Base-by-base conservation (phyloP, 1,140 invertebrate species). In the Panagrolaimus sp. region DNA sequence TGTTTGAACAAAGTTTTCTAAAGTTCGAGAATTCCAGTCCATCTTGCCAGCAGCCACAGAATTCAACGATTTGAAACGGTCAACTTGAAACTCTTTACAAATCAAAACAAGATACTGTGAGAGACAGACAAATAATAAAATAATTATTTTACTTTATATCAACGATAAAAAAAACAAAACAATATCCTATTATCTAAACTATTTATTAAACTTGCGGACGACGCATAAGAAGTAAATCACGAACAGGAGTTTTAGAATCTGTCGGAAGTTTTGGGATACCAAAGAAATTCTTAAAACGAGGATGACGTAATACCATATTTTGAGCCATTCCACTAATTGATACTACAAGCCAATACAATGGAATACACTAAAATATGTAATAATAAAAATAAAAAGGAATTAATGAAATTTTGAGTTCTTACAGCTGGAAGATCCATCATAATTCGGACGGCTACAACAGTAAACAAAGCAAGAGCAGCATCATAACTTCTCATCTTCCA, bases 341-440 rank as follows among this genome's bases (percentile, higher is more conserved):
- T 10, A 82, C 65, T 10, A 69, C 68, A n/a, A 79, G 62, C 78
- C 79, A 82, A 63, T 80, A 80, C 8, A 80, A 44, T 0, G 78
- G 68, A 58, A 82, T 74, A 48, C 77, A 80, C 78, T 80, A 55
- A 68, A 78, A 68, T 12, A 10, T 48, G 55, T 28, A 8, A 66
- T 55, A 24, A 6, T 43, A 21, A 46, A 32, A 47, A 52, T 38
- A 38, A 38, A 38, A 38, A 2, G 32, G 32, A 38, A 38, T 15
- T 24, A 17, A 10, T 12, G 32, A 68, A 47, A 64, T 48, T 17
- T 21, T 26, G 55, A n/a, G 14, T 32, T 65, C 69, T 65, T 64
- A 78, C 76, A 38, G 76, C 76, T 26, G 76, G 76, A 3, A 78
- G 47, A 28, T 78, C 68, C 28, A 71, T 44, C 76, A 78, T 78